A percentile compares a stretch with the other conserved stretches of the same genome.
Conservation (phyloP, 1,140 invertebrate genomes). For the Spodoptera litura region DNA sequence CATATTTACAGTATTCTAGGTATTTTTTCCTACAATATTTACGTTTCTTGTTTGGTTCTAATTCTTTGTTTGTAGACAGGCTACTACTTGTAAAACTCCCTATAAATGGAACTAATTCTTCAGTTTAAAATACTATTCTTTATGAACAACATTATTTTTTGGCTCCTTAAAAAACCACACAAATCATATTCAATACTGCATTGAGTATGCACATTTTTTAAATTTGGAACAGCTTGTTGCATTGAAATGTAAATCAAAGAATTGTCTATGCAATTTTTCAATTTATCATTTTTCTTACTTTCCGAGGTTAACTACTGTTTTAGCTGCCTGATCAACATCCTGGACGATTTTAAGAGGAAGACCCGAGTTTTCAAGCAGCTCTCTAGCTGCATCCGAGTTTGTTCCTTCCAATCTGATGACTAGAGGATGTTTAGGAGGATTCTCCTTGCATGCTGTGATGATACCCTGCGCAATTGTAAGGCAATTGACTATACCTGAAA, state of each 20-base stretch:
- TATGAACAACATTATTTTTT: too few relatives aligned
- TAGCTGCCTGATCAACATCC: slow-evolving; percentile 97
- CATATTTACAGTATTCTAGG: neutral
- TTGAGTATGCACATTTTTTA: neutral
- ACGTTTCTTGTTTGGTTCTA: too few relatives aligned
- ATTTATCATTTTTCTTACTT: slow-evolving; percentile 48
- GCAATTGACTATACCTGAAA: slow-evolving; percentile 96
- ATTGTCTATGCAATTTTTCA: slow-evolving; percentile 16
- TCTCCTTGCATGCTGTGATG: slow-evolving; percentile 93
- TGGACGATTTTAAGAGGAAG: slow-evolving; percentile 93
- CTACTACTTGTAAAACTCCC: too few relatives aligned
- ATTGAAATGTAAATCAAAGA: slow-evolving; percentile 41
- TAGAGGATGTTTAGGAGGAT: slow-evolving; percentile 94
- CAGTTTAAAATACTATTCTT: too few relatives aligned
- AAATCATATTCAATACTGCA: neutral
- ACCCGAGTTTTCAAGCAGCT: slow-evolving; percentile 93
- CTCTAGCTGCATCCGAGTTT: slow-evolving; percentile 88
- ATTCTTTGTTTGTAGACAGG: too few relatives aligned
- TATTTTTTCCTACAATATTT: neutral
- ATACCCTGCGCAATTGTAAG: slow-evolving; percentile 98
- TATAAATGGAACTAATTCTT: too few relatives aligned
- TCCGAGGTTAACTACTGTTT: slow-evolving; percentile 90
- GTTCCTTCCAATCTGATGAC: slow-evolving; percentile 97
- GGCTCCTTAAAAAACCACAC: too few relatives aligned
- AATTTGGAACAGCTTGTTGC: slow-evolving; percentile 7